Evolutionary conservation across 2,113 vertebrate species (phyloP).

Genomic region (Rhabdomys dilectus): DNA sequence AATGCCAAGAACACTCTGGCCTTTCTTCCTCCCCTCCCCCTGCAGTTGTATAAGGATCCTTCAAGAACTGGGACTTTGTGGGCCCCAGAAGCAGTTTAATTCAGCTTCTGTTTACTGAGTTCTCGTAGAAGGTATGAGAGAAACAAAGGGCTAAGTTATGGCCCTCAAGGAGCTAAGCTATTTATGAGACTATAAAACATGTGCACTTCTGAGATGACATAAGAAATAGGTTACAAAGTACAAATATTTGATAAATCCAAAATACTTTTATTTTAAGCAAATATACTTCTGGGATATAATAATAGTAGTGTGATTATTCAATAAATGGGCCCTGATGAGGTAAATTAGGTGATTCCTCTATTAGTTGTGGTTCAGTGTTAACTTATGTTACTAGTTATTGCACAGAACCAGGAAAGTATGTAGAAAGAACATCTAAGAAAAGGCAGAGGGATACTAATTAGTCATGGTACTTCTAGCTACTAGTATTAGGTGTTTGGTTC

Average conservation of each 20-base stretch:
- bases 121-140: background rate
- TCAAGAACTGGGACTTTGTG: background rate
- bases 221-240: background rate
- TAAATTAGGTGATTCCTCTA: background rate
- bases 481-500: background rate
- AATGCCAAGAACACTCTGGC: slow-evolving; percentile 73
- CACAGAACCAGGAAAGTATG: background rate
- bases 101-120: background rate
- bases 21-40: background rate
- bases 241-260: slow-evolving; percentile 41
- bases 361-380: background rate
- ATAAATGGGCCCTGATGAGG: background rate
- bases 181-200: background rate
- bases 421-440: background rate
- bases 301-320: slow-evolving; percentile 15
- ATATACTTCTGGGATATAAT: background rate
- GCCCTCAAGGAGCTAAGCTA: background rate
- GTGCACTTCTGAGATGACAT: background rate
- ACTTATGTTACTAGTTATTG: background rate
- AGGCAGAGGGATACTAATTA: background rate
- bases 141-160: background rate
- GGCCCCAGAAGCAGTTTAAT: slow-evolving; percentile 29
- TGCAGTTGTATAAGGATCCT: background rate
- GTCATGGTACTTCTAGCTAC: background rate
- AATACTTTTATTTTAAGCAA: slow-evolving; percentile 47